phyloP scores from a whole-genome alignment of 2,888 invertebrate species.

The Epistrophe eligans region DNA sequence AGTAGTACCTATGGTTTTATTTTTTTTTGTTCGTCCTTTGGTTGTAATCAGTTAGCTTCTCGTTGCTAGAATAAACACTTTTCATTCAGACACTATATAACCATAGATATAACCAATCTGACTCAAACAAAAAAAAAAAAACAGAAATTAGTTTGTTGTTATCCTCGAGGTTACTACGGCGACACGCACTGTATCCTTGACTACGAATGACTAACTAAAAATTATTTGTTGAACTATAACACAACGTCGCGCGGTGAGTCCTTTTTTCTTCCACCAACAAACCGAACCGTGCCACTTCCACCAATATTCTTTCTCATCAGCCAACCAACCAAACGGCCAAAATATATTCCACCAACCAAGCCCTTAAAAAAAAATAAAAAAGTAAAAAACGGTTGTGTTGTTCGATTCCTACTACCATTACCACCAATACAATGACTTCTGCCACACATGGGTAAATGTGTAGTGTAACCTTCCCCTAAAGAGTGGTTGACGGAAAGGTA shows the following conservation, averaged over 20 bases:
- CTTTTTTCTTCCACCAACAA: conserved; percentile 48
- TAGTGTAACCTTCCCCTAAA: conserved; percentile 71
- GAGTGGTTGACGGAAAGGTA: conserved; percentile 58
- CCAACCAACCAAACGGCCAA: conserved; percentile 70
- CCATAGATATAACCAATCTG: conserved; percentile 25
- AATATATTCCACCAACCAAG: conserved; percentile 75
- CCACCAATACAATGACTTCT: conserved; percentile 64
- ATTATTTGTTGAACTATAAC: conserved; percentile 81
- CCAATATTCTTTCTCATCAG: conserved; percentile 47
- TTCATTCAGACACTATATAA: conserved; percentile 39
- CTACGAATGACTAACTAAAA: conserved; percentile 84
- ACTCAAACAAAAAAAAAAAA: background rate
- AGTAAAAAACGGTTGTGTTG: conserved; percentile 43
- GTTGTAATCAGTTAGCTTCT: conserved; percentile 54
- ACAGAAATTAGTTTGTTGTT: conserved; percentile 62
- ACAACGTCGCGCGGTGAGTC: conserved; percentile 75
- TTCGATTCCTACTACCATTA: conserved; percentile 70
- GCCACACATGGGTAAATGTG: conserved; percentile 50
- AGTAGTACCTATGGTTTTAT: background rate
- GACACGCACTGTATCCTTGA: conserved; percentile 83
- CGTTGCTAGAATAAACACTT: conserved; percentile 66
- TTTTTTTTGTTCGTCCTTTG: conserved; percentile 17
- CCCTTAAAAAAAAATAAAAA: conserved; percentile 62
- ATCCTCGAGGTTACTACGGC: conserved; percentile 76
- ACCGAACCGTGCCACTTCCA: conserved; percentile 70